A percentile compares a stretch with the other conserved stretches of the same genome.
phyloP scores from a whole-genome alignment of 92 coral and sea anemone species.

The Pocillopora grandis region DNA sequence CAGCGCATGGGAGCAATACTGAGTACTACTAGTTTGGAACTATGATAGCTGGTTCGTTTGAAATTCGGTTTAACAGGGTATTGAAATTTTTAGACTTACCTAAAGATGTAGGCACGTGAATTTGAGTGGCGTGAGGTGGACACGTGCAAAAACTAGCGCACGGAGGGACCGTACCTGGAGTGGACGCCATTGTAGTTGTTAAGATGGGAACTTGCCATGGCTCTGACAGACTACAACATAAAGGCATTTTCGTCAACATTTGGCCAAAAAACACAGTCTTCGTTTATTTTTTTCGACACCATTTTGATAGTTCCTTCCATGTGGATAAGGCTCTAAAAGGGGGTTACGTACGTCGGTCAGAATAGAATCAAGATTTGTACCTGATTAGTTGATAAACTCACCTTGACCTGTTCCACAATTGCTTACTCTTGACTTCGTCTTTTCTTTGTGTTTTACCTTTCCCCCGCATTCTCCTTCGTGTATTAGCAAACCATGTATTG shows the following conservation, averaged over 20 bases:
- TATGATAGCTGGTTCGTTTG: too few species aligned
- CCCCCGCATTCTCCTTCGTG: conserved; percentile 52
- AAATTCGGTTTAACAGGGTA: too few species aligned
- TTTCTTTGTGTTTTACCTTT: neutral
- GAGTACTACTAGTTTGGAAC: too few species aligned
- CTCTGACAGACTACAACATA: conserved; percentile 15
- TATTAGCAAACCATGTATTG: conserved; percentile 73
- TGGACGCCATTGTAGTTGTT: conserved; percentile 8
- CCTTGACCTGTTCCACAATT: conserved; percentile 2
- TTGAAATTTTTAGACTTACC: conserved; percentile 4
- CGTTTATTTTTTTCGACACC: neutral
- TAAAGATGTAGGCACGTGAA: conserved; percentile 7
- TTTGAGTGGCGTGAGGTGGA: conserved; percentile 7
- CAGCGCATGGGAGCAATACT: too few species aligned
- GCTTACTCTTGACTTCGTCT: neutral
- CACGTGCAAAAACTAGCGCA: conserved; percentile 28
- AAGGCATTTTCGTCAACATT: neutral
- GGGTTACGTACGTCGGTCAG: neutral
- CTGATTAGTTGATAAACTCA: neutral
- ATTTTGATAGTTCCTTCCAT: neutral
- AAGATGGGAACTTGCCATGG: conserved; percentile 20
- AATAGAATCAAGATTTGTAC: too few species aligned
- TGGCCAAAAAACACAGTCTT: neutral
- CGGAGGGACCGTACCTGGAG: conserved; percentile 21
- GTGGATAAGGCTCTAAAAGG: neutral